Percentiles rank a stretch among this genome's conserved stretches.
Conservation (phyloP, 2,888 invertebrate species). For the Spialia ferax region DNA sequence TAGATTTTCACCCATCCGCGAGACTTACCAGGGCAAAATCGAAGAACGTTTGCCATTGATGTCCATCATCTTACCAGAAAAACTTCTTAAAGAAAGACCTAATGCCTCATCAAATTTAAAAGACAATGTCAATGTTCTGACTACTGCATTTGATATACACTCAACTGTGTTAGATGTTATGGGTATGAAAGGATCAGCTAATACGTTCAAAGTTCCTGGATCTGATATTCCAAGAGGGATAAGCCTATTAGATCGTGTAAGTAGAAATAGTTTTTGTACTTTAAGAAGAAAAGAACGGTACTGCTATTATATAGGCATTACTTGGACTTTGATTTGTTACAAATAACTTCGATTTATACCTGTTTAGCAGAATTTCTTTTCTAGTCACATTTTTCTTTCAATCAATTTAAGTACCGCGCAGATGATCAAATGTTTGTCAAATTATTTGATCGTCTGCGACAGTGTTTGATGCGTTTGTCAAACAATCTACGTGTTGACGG, state of each 20-base stretch:
- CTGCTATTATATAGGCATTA: no score
- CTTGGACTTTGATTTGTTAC: no score
- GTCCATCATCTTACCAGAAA: conserved; percentile 91
- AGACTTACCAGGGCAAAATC: conserved; percentile 88
- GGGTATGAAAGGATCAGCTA: conserved; percentile 44
- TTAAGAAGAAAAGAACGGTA: no score
- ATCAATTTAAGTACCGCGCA: no score
- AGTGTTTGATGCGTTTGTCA: no score
- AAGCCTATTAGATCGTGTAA: conserved; percentile 50
- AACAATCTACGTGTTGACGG: no score
- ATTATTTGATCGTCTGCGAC: no score
- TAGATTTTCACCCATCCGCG: conserved; percentile 48
- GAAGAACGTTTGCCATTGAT: conserved; percentile 97
- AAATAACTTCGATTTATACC: no score
- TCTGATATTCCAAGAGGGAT: conserved; percentile 47
- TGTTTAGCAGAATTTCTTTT: no score
- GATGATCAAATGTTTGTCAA: no score
- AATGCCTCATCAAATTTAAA: conserved; percentile 87
- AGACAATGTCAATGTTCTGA: conserved; percentile 89
- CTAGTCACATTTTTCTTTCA: no score
- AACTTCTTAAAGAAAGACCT: conserved; percentile 88
- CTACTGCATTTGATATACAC: conserved; percentile 95
- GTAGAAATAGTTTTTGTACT: conserved; percentile 2
- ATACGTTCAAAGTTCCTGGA: conserved; percentile 44
- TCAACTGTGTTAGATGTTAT: conserved; percentile 81